Conservation (phyloP, 2,888 invertebrate species). For the Sinotaia quadrata region DNA sequence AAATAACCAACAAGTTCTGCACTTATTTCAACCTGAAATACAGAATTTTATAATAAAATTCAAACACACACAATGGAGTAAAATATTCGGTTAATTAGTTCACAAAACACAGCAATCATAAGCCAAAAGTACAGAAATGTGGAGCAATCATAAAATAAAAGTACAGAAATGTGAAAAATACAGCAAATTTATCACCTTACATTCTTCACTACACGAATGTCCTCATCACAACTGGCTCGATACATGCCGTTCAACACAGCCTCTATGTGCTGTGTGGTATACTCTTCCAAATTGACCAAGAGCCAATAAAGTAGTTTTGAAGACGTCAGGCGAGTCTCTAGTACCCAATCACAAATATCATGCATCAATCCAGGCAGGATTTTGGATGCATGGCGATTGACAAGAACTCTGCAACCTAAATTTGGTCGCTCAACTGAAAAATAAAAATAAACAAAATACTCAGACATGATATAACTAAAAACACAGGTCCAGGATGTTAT, state of each 20-base stretch:
- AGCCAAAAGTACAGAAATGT: neutral
- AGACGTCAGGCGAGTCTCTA: slow-evolving; percentile 80
- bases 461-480: no score
- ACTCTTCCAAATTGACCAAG: slow-evolving; percentile 82
- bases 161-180: slow-evolving; percentile 2
- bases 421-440: slow-evolving; percentile 83
- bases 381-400: slow-evolving; percentile 81
- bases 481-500: no score
- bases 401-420: slow-evolving; percentile 86
- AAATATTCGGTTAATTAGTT: neutral
- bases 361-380: slow-evolving; percentile 81
- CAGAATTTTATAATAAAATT: neutral
- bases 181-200: slow-evolving; percentile 49
- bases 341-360: slow-evolving; percentile 86
- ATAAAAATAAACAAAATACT: slow-evolving; percentile 6
- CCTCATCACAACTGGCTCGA: slow-evolving; percentile 80
- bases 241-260: slow-evolving; percentile 77
- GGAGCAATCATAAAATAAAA: neutral
- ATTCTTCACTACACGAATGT: slow-evolving; percentile 76
- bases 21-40: slow-evolving; percentile 77
- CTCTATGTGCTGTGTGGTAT: slow-evolving; percentile 79
- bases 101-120: neutral
- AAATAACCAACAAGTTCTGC: slow-evolving; percentile 85
- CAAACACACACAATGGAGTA: neutral
- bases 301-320: slow-evolving; percentile 83